phyloP scores from a whole-genome alignment of 2,888 invertebrate species.

The Drosophila cognata region DNA sequence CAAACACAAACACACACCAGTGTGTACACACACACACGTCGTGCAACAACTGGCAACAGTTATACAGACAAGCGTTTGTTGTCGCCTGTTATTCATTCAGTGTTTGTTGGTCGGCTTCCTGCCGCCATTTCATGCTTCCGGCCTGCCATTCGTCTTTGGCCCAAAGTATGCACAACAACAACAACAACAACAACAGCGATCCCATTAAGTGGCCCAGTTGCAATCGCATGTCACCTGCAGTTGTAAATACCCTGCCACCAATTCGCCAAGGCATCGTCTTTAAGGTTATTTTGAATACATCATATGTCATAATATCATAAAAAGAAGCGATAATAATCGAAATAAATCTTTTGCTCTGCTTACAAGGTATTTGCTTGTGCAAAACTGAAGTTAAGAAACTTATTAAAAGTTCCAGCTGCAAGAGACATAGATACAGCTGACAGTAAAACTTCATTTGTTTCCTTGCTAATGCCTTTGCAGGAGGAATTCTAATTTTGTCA shows the following conservation, averaged over 20 bases:
- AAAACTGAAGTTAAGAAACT: not conserved
- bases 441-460: too few species aligned
- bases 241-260: slow-evolving; percentile 13
- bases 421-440: not conserved
- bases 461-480: not conserved
- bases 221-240: slow-evolving; percentile 39
- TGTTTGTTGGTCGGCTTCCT: slow-evolving; percentile 70
- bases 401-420: not conserved
- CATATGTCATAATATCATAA: not conserved
- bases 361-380: not conserved
- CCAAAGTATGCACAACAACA: slow-evolving; percentile 31
- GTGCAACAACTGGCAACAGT: slow-evolving; percentile 46
- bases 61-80: slow-evolving; percentile 40
- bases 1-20: slow-evolving; percentile 19
- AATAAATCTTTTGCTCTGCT: not conserved
- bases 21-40: not conserved
- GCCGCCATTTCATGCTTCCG: slow-evolving; percentile 72
- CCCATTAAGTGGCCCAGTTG: slow-evolving; percentile 33
- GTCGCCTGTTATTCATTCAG: slow-evolving; percentile 48
- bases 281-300: not conserved
- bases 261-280: not conserved
- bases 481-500: not conserved
- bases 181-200: not conserved
- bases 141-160: slow-evolving; percentile 46
- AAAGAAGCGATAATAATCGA: not conserved